phyloP scores from a whole-genome alignment of 2,113 vertebrate genomes.

The Tyto alba region DNA sequence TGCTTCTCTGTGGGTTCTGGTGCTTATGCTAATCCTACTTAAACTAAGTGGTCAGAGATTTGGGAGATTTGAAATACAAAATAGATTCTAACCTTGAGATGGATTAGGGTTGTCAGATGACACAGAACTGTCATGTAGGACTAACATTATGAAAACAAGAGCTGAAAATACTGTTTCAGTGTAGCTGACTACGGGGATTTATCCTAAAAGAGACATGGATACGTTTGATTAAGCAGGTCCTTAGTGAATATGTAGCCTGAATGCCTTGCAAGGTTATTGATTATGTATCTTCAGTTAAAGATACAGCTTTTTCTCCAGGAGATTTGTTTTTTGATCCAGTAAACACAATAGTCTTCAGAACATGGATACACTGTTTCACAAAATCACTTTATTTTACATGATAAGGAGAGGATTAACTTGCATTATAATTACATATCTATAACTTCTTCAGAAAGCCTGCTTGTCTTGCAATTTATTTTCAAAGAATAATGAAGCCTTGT shows the following conservation, averaged over 20 bases:
- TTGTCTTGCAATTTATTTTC: not conserved
- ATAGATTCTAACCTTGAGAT: constrained; percentile 60
- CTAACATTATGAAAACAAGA: constrained; percentile 32
- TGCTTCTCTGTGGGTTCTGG: constrained; percentile 50
- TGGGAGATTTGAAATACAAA: constrained; percentile 60
- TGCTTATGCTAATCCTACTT: constrained; percentile 58
- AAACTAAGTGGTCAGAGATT: constrained; percentile 58
- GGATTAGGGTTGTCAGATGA: constrained; percentile 43
- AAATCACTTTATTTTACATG: not conserved
- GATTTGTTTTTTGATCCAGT: not conserved
- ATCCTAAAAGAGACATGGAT: constrained; percentile 17
- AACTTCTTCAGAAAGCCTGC: not conserved
- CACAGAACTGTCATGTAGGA: constrained; percentile 45
- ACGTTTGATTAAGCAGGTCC: constrained; percentile 31
- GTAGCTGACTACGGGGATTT: constrained; percentile 39
- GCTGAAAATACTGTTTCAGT: constrained; percentile 17
- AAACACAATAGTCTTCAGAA: not conserved
- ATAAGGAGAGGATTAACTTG: constrained; percentile 13
- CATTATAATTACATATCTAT: not conserved
- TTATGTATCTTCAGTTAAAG: constrained; percentile 18
- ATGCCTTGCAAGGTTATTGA: constrained; percentile 50
- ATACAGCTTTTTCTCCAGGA: not conserved
- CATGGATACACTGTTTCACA: not conserved
- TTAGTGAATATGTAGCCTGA: constrained; percentile 25
- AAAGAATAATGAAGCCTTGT: not conserved